Percentiles rank a stretch among this genome's conserved stretches.
These are phyloP conservation scores for Triplophysa dalaica DNA, from an alignment of 2,113 vertebrate species.

Conservation along the genomic window DNA sequence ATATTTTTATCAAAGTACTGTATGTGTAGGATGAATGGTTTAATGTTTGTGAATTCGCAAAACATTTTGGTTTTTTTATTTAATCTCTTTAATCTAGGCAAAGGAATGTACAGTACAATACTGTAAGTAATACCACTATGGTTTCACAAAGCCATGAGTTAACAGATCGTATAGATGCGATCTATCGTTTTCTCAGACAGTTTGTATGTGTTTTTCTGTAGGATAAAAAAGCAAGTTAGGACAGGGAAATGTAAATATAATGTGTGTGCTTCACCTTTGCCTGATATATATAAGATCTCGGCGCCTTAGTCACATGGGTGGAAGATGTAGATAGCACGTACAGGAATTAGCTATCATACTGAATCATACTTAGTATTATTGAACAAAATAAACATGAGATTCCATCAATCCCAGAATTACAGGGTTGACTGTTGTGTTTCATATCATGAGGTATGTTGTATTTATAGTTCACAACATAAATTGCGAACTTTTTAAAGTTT, in stretches of 20 bases:
- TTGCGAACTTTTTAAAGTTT: neutral
- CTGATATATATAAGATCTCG: neutral
- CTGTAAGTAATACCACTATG: neutral
- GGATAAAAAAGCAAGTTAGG: neutral
- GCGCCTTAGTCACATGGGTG: neutral
- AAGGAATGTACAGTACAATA: no score
- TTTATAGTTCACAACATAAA: neutral
- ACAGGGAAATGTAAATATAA: neutral
- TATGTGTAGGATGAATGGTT: no score
- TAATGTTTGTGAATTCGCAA: no score
- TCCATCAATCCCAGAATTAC: no score
- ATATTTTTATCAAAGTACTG: no score
- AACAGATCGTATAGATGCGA: neutral
- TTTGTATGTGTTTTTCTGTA: neutral
- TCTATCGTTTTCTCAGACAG: neutral
- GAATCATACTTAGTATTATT: no score
- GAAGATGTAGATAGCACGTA: no score
- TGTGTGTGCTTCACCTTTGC: neutral
- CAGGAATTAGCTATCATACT: no score
- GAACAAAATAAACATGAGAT: neutral
- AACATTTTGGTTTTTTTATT: no score
- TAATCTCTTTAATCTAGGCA: no score
- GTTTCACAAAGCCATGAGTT: neutral
- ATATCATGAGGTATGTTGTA: neutral
- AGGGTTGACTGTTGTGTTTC: no score